Evolutionary conservation across 2,797 vertebrate genomes (phyloP).

Genomic region (Harpagifer antarcticus): DNA sequence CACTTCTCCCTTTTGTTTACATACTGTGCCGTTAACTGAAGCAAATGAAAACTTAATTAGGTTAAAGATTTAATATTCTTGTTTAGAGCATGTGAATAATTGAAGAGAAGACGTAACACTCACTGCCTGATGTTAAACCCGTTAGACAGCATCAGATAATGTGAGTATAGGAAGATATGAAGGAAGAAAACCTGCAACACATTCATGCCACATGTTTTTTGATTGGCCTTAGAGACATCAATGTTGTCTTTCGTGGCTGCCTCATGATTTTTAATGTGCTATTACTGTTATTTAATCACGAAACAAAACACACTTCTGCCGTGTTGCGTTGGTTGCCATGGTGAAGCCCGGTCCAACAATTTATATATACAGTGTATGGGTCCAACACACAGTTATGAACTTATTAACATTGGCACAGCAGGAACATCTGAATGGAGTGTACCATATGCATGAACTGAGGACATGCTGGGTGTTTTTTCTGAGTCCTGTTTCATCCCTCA

Average conservation of each 20-base stretch:
- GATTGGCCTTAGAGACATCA: neutral
- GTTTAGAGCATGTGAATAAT: conserved; percentile 5
- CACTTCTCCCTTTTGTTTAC: neutral
- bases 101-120: neutral
- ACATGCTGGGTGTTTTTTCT: conserved; percentile 1
- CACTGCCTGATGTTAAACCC: neutral
- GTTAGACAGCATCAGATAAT: conserved; percentile 12
- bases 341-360: conserved; percentile 23
- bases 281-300: neutral
- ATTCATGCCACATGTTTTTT: neutral
- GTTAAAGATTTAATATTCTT: conserved; percentile 3
- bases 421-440: conserved; percentile 10
- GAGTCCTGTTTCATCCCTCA: neutral
- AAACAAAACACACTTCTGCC: neutral
- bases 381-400: conserved; percentile 7
- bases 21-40: neutral
- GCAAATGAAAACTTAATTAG: conserved; percentile 9
- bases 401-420: conserved; percentile 28
- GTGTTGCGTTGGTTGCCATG: conserved; percentile 40
- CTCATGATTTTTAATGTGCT: neutral
- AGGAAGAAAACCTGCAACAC: neutral
- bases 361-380: too few relatives aligned
- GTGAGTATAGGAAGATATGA: neutral
- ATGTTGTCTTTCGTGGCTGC: neutral
- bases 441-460: conserved; percentile 15